Conservation (phyloP, 1,140 invertebrate genomes). For the Leptonema lineaticorne region DNA sequence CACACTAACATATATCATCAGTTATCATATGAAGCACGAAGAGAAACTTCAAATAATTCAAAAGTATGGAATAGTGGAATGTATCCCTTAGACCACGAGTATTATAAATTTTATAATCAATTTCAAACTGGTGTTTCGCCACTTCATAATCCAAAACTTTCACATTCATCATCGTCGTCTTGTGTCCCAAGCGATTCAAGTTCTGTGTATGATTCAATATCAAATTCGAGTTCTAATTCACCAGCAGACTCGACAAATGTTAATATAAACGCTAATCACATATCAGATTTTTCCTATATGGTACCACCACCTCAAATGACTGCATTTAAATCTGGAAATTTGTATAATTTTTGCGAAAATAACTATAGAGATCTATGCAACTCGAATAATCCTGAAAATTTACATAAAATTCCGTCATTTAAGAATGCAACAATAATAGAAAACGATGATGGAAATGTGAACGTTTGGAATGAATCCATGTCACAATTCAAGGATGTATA, state of each 20-base stretch:
- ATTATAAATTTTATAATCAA: conserved; percentile 6
- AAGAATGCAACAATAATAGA: conserved; percentile 1
- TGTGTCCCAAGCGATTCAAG: conserved; percentile 27
- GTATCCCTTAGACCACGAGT: conserved; percentile 1
- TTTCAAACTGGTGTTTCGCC: not conserved
- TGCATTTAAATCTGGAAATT: not conserved
- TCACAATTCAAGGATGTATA: not conserved
- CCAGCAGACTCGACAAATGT: conserved; percentile 28
- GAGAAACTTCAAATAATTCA: not conserved
- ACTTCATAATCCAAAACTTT: conserved; percentile 6
- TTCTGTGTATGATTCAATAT: conserved; percentile 39
- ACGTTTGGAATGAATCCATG: conserved; percentile 5
- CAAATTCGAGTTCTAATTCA: conserved; percentile 38
- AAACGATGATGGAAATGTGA: not conserved
- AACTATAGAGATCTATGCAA: not conserved
- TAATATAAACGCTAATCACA: not conserved
- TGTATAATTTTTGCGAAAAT: not conserved
- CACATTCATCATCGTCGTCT: conserved; percentile 35
- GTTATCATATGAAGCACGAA: not conserved
- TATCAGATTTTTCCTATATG: conserved; percentile 13
- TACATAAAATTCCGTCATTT: not conserved
- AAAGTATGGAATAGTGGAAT: conserved; percentile 9
- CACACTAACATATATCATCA: not conserved
- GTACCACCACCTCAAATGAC: not conserved
- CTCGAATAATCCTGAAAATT: not conserved